These are phyloP conservation scores for Ptilonorhynchus violaceus DNA, from an alignment of 2,113 vertebrate species.

Conservation along the genomic window DNA sequence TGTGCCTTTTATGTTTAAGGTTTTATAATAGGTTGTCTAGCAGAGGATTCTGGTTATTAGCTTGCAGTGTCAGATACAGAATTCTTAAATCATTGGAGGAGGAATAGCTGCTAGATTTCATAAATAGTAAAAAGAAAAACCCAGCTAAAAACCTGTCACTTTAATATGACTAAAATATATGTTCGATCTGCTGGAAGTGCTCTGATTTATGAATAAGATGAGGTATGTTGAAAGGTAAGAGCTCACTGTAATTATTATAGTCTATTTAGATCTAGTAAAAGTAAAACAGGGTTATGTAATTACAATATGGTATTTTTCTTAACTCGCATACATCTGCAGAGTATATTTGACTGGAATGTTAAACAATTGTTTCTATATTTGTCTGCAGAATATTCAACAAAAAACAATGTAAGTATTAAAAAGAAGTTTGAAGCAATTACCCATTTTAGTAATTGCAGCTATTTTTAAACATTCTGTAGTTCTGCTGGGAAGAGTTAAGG, in stretches of 20 bases:
- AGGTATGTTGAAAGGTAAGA: neutral
- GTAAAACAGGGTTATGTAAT: neutral
- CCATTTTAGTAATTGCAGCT: neutral
- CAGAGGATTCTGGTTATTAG: neutral
- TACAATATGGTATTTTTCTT: conserved; percentile 69
- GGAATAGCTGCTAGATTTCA: neutral
- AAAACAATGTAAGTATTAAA: conserved; percentile 89
- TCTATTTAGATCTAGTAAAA: neutral
- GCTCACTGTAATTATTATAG: neutral
- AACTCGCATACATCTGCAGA: conserved; percentile 88
- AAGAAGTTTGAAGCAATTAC: neutral
- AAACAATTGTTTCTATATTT: conserved; percentile 97
- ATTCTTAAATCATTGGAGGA: neutral
- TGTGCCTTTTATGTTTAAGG: neutral
- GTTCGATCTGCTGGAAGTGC: neutral
- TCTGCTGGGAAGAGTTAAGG: neutral
- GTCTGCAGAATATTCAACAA: conserved; percentile 94
- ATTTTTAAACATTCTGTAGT: neutral
- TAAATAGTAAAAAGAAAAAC: neutral
- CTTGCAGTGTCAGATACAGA: neutral
- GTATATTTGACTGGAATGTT: conserved; percentile 98
- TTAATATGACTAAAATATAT: neutral
- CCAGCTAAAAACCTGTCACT: neutral
- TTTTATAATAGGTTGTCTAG: neutral
- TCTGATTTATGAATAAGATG: neutral